phyloP scores from a whole-genome alignment of 2,797 vertebrate genomes.

The Pygocentrus nattereri region DNA sequence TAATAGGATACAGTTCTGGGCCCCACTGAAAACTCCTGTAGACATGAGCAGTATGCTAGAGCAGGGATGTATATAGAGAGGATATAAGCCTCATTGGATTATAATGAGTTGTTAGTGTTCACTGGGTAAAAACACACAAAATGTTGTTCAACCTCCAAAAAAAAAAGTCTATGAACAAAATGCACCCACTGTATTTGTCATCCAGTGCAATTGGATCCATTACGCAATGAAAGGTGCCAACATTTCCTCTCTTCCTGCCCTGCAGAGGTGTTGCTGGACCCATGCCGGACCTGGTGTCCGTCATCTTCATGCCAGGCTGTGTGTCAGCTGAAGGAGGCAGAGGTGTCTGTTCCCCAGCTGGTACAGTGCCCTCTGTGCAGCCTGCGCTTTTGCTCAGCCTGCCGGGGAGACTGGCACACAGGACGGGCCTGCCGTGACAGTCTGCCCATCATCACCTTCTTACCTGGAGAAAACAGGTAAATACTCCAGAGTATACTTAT shows the following conservation, averaged over 20 bases:
- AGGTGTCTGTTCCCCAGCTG: conserved; percentile 77
- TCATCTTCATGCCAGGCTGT: conserved; percentile 86
- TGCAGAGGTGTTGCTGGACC: conserved; percentile 87
- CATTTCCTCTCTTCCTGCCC: background rate
- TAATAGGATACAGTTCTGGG: background rate
- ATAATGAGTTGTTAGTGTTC: background rate
- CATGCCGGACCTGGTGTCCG: conserved; percentile 88
- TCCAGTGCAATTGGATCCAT: background rate
- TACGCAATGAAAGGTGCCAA: background rate
- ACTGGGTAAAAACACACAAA: background rate
- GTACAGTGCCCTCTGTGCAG: conserved; percentile 83
- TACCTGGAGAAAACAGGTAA: conserved; percentile 85
- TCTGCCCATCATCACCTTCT: conserved; percentile 78
- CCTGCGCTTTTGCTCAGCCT: conserved; percentile 86
- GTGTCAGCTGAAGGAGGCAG: conserved; percentile 83
- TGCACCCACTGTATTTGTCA: background rate
- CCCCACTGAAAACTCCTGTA: background rate
- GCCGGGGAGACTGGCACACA: conserved; percentile 85
- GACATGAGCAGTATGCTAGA: background rate
- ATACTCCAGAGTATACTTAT: background rate
- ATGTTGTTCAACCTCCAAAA: background rate
- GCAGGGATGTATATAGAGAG: background rate
- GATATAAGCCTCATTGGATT: background rate
- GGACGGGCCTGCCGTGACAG: conserved; percentile 83
- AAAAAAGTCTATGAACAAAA: background rate